Conservation (phyloP, 2,797 vertebrate species). For the Muscicapa comitata region DNA sequence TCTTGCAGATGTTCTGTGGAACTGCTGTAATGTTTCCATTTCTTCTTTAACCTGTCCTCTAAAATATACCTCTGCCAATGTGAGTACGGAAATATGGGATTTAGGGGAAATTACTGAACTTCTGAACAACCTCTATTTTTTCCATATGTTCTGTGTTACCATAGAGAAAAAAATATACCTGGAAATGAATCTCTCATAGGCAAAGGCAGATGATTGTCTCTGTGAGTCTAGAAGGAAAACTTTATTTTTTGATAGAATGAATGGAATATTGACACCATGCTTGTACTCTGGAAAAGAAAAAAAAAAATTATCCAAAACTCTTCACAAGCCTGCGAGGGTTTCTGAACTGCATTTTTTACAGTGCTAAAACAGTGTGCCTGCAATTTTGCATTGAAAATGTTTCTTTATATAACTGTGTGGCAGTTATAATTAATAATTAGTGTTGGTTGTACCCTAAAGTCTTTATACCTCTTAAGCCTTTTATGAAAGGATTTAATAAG, state of each 20-base stretch:
- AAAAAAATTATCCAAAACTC: neutral
- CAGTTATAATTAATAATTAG: neutral
- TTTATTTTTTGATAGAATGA: neutral
- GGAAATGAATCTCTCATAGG: neutral
- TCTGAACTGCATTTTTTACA: neutral
- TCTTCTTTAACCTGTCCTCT: neutral
- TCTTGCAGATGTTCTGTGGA: neutral
- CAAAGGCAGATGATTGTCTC: neutral
- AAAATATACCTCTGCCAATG: neutral
- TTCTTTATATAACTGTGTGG: neutral
- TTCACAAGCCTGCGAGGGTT: neutral
- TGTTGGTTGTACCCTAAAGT: neutral
- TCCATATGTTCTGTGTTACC: fast-evolving
- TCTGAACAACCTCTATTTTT: neutral
- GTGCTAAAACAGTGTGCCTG: neutral
- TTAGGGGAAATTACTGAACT: neutral
- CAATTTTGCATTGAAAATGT: neutral
- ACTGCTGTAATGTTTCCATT: neutral
- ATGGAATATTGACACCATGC: neutral
- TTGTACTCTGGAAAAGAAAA: neutral
- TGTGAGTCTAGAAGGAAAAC: neutral
- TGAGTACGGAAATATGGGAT: neutral
- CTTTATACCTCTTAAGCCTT: neutral
- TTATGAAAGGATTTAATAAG: neutral
- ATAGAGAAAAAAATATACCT: neutral